Evolutionary conservation across 1,140 invertebrate genomes (phyloP).

Genomic region (Aphaenogaster floridana): DNA sequence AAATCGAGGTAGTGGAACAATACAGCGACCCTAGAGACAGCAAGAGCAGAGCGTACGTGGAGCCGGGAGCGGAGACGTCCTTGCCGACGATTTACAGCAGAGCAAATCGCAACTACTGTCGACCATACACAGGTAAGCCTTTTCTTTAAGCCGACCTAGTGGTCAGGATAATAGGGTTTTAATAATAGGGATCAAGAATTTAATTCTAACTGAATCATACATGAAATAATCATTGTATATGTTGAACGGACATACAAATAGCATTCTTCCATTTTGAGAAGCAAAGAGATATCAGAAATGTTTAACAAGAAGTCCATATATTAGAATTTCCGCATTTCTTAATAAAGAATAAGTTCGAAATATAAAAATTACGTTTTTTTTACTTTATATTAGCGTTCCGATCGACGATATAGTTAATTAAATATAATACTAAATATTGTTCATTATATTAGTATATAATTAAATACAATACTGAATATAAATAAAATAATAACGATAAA

Average conservation of each 20-base stretch:
- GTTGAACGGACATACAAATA: not conserved
- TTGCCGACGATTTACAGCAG: slow-evolving; percentile 87
- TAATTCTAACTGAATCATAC: not conserved
- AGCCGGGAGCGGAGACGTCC: slow-evolving; percentile 82
- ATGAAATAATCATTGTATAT: not conserved
- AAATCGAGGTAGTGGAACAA: slow-evolving; percentile 86
- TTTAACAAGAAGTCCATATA: not conserved
- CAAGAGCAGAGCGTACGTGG: slow-evolving; percentile 84
- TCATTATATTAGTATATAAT: not conserved
- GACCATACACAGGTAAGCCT: slow-evolving; percentile 88
- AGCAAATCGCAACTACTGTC: slow-evolving; percentile 88
- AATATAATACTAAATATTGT: not conserved
- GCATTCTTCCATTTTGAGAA: not conserved
- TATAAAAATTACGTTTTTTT: not conserved
- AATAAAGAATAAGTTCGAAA: not conserved
- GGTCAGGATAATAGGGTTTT: not conserved
- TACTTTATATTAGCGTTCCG: not conserved
- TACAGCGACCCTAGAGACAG: slow-evolving; percentile 88
- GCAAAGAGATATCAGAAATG: not conserved
- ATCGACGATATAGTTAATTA: not conserved
- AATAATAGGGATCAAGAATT: not conserved
- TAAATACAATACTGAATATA: not conserved
- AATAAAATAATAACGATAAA: not conserved
- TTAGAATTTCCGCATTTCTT: not conserved
- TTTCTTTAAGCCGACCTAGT: not conserved